These are phyloP conservation scores for Sorex maritimensis DNA, from an alignment of 2,797 vertebrate species.

Conservation along the genomic window DNA sequence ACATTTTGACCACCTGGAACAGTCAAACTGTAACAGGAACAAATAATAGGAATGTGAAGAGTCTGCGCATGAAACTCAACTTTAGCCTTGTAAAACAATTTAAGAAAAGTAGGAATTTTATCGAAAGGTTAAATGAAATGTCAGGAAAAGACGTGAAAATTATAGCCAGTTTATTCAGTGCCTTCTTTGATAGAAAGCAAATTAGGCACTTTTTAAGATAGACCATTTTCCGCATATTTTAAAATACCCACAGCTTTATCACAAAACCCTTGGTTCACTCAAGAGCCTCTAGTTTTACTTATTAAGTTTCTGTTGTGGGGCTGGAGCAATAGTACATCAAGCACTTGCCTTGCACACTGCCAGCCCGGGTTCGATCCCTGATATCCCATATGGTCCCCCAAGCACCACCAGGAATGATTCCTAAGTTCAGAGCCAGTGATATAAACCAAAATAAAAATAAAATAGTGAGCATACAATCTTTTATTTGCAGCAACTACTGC, in stretches of 20 bases:
- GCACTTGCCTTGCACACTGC: no score
- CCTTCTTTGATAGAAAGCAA: neutral
- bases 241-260: neutral
- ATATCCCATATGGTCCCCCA: no score
- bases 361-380: no score
- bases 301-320: neutral
- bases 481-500: neutral
- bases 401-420: no score
- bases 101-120: neutral
- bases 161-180: neutral
- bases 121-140: neutral
- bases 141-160: neutral
- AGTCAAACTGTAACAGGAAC: neutral
- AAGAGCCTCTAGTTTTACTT: neutral
- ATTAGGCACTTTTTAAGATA: neutral
- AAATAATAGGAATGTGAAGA: neutral
- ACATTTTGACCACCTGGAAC: neutral
- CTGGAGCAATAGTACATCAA: no score
- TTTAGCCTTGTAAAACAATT: conserved; percentile 40
- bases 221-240: neutral
- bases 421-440: no score
- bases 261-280: neutral
- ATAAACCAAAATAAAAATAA: no score
- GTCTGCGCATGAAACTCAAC: neutral
- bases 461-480: no score